These are phyloP conservation scores for Zygothrica quintamaculata DNA, from an alignment of 2,888 invertebrate genomes.

Conservation along the genomic window DNA sequence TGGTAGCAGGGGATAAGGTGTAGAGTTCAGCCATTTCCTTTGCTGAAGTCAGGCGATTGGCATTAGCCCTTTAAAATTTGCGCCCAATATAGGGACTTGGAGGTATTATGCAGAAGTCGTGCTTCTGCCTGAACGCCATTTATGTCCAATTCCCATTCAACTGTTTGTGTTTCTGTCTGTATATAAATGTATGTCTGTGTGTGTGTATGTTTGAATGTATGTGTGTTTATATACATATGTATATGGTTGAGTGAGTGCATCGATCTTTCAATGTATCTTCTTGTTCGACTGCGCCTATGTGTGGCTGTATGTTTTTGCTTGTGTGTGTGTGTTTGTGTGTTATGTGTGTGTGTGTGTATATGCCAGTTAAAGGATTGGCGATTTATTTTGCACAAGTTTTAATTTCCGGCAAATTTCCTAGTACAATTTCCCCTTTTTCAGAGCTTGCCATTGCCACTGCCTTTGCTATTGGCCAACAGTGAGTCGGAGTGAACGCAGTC, in stretches of 20 bases:
- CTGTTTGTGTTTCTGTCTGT: slow-evolving; percentile 5
- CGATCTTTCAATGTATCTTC: slow-evolving; percentile 56
- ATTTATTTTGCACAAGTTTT: slow-evolving; percentile 83
- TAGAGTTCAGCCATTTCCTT: slow-evolving; percentile 46
- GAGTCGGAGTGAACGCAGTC: slow-evolving; percentile 11
- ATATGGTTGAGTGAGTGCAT: slow-evolving; percentile 40
- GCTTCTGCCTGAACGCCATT: slow-evolving; percentile 10
- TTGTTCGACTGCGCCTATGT: slow-evolving; percentile 23
- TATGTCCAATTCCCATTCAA: slow-evolving; percentile 17
- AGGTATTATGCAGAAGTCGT: slow-evolving; percentile 17
- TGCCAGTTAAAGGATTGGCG: slow-evolving; percentile 68
- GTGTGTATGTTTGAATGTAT: slow-evolving; percentile 3
- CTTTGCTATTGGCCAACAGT: not conserved
- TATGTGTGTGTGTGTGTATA: too few relatives aligned
- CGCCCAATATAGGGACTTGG: slow-evolving; percentile 17
- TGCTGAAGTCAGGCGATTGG: slow-evolving; percentile 19
- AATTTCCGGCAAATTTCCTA: slow-evolving; percentile 83
- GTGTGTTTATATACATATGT: slow-evolving; percentile 5
- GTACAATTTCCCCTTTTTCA: slow-evolving; percentile 79
- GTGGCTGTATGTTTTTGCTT: not conserved
- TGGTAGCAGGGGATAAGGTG: slow-evolving; percentile 27
- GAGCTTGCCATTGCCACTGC: slow-evolving; percentile 52
- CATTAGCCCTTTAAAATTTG: slow-evolving; percentile 32
- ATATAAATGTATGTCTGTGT: slow-evolving; percentile 1
- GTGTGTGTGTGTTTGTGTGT: too few relatives aligned